These are phyloP conservation scores for Hypomecis punctinalis DNA, from an alignment of 2,888 invertebrate genomes.

Conservation along the genomic window DNA sequence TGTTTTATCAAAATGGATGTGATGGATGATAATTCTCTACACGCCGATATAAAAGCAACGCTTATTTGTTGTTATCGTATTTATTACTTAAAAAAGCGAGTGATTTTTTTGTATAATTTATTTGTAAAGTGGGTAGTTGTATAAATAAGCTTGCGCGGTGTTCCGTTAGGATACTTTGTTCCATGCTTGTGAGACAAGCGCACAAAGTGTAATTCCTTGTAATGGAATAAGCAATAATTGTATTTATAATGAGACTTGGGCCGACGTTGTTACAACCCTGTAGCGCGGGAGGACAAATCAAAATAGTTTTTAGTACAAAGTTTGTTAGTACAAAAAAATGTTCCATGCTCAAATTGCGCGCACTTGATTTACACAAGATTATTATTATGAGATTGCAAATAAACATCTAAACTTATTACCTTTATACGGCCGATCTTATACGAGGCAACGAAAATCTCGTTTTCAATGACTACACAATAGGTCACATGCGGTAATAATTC, in stretches of 20 bases:
- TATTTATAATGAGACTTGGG: slow-evolving; percentile 31
- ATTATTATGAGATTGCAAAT: too few species aligned
- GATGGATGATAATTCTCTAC: slow-evolving; percentile 15
- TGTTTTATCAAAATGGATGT: background rate
- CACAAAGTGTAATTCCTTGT: slow-evolving; percentile 73
- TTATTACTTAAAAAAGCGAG: slow-evolving; percentile 73
- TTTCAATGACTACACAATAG: too few species aligned
- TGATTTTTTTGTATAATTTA: slow-evolving; percentile 79
- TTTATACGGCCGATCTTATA: too few species aligned
- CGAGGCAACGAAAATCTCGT: too few species aligned
- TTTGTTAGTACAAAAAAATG: too few species aligned
- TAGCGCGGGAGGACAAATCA: background rate
- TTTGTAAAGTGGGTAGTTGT: slow-evolving; percentile 72
- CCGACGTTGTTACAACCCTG: background rate
- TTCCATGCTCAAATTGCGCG: too few species aligned
- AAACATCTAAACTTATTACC: too few species aligned
- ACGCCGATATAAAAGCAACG: slow-evolving; percentile 60
- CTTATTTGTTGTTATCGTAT: slow-evolving; percentile 73
- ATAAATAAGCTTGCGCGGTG: slow-evolving; percentile 49
- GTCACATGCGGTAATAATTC: too few species aligned
- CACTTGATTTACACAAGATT: too few species aligned
- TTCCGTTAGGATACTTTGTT: slow-evolving; percentile 60
- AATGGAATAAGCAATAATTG: slow-evolving; percentile 69
- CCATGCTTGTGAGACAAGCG: slow-evolving; percentile 81
- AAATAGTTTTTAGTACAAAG: too few species aligned